Percentiles rank a stretch among this genome's conserved stretches.
phyloP scores from a whole-genome alignment of 2,888 invertebrate species.

The Andrena dorsata region DNA sequence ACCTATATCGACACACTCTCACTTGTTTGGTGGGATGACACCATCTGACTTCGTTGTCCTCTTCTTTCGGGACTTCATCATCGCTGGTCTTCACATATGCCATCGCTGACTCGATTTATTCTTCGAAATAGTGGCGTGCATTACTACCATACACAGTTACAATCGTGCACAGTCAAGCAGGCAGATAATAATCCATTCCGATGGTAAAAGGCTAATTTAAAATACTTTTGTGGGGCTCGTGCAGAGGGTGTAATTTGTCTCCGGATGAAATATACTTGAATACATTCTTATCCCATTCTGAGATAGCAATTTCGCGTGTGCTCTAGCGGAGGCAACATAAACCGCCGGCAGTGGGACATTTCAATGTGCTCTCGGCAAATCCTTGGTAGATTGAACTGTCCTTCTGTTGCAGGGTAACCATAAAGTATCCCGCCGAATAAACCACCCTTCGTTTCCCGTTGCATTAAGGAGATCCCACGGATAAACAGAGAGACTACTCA shows the following conservation, averaged over 20 bases:
- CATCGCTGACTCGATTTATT: conserved; percentile 4
- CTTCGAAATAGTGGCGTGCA: conserved; percentile 15
- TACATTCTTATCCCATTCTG: not conserved
- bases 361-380: conserved; percentile 74
- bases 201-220: not conserved
- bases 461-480: conserved; percentile 79
- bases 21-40: conserved; percentile 85
- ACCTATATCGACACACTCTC: conserved; percentile 85
- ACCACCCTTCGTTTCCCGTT: conserved; percentile 71
- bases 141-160: not conserved
- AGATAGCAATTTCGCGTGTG: conserved; percentile 10
- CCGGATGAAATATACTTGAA: not conserved
- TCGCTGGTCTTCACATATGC: conserved; percentile 21
- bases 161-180: not conserved
- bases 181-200: not conserved
- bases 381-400: conserved; percentile 80
- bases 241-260: not conserved
- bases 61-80: conserved; percentile 33
- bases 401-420: conserved; percentile 75
- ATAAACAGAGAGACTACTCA: conserved; percentile 75
- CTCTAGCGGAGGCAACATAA: conserved; percentile 38
- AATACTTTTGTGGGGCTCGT: not conserved
- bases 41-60: conserved; percentile 76
- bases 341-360: conserved; percentile 55
- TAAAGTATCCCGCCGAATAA: conserved; percentile 78